phyloP scores from a whole-genome alignment of 35 echinoderm and acorn worm species.

The Heliocidaris erythrogramma region DNA sequence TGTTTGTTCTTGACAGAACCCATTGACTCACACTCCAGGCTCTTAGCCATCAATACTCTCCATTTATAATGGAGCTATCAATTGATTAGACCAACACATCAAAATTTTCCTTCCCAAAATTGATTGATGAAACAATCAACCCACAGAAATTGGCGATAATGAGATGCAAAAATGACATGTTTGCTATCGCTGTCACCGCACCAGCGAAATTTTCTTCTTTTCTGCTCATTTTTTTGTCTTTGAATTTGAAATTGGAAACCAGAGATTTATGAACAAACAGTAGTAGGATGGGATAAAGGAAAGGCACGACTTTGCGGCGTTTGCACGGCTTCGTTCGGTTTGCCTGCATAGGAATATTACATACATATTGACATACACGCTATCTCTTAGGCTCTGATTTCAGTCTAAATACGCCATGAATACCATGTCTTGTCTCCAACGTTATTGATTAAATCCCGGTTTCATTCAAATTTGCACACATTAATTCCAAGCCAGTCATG shows the following conservation, averaged over 20 bases:
- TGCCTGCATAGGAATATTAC: neutral
- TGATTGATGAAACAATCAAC: neutral
- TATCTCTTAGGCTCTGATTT: neutral
- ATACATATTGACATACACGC: neutral
- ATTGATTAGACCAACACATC: constrained; percentile 2
- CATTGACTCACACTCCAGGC: neutral
- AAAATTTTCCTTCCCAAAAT: neutral
- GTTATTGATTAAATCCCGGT: neutral
- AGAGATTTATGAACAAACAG: neutral
- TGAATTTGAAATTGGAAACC: neutral
- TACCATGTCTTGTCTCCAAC: neutral
- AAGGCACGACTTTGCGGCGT: neutral
- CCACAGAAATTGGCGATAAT: neutral
- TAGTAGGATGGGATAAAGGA: neutral
- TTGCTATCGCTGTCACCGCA: neutral
- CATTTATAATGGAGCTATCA: neutral
- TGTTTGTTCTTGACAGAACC: neutral
- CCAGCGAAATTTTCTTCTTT: neutral
- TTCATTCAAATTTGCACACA: constrained; percentile 10
- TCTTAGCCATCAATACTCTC: neutral
- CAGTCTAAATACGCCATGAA: neutral
- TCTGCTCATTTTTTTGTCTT: neutral
- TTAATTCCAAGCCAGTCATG: neutral
- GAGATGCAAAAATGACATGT: constrained; percentile 12
- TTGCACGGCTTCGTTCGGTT: neutral